Evolutionary conservation across 1,140 invertebrate genomes (phyloP), one percentile per base, ranked within the genome.

Genomic region (Caenorhabditis remanei): DNA sequence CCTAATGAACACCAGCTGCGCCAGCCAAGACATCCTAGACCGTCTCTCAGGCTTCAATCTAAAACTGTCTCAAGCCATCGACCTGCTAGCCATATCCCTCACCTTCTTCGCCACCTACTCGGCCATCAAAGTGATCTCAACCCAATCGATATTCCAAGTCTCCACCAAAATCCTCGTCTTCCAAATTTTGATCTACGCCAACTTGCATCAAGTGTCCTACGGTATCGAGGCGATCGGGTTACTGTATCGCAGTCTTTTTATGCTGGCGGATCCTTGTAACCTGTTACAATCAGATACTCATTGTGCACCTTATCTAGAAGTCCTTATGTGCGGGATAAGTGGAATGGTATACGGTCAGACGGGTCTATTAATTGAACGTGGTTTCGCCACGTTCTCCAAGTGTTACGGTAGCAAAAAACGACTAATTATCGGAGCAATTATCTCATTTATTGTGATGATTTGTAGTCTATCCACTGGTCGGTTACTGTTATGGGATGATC

Each of bases 331-430:
- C 24, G 46, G 19, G 53, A 50, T n/a, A 7, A 79, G 71, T 53
- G 71, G 46, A 24, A 79, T 79, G 71, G 53, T 79, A 11, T 79
- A 50, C 21, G 71, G 71, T 21, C 46, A 79, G 24, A 79, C 71
- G 7, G 71, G 71, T 11, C 40, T 79, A 13, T 5, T 79, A 14
- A 50, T 79, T 11, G 71, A 79, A 41, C n/a, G 71, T 9, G 71
- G 46, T 2, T 79, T 6, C 53, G 71, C 71, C 13, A 79, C 71
- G 21, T 79, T 79, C 14, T 46, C n/a, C 13, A 71, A 43, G 4
- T 11, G 24, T 1, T 79, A 71, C 16, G 24, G 41, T 0, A 50
- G 0, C 14, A 48, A 50, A 50, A 71, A 71, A 19, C 43, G 65
- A 4, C 0, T 71, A 9, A n/a, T 43, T 24, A 71, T 71, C 13